Base-by-base conservation (phyloP, 2,113 vertebrate species). In the Calyptomena viridis region DNA sequence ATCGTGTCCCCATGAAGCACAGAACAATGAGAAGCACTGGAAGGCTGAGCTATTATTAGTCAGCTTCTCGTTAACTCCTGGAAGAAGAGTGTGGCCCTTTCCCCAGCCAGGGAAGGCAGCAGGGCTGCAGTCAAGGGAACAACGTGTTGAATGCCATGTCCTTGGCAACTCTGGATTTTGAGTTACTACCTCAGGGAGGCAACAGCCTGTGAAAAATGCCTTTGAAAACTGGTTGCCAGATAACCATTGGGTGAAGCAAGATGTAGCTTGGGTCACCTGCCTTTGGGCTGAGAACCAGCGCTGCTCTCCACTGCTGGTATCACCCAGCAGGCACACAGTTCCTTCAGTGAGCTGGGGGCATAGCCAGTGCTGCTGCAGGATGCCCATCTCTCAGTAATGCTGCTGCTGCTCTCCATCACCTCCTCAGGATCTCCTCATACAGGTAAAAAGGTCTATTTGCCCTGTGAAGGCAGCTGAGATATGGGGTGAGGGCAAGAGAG, bases 281-380 rank as follows among this genome's bases (percentile, higher is more conserved):
- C 39, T 40, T 60, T 28, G 22, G 17, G 49, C 28, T 60, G 55
- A 49, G 28, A 37, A 18, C 22, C 44, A 63, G 40, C 35, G 28
- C 39, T 62, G 63, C 27, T 42, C 11, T 55, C 35, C 35, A 8
- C 33, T 6, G 3, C 35, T 14, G 66, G 46, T 7, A 44, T n/a
- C 52, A 31, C 18, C 30, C 60, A 27, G 33, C 11, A 53, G 31
- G 14, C 8, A 3, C 9, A 25, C 9, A 64, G 3, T 15, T 60
- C 62, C 5, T n/a, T 47, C 5, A 2, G 14, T 1, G 12, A 58
- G 16, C n/a, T 6, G 4, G 28, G 5, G 11, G 20, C 5, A 7
- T 2, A 68, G 28, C 35, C 4, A 1, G 58, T 1, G 1, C n/a
- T 53, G 23, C 53, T 24, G 58, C 0, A 0, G 39, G 15, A 25